These are phyloP conservation scores for Rhyacichthys aspro DNA, from an alignment of 2,797 vertebrate genomes.

Conservation along the genomic window DNA sequence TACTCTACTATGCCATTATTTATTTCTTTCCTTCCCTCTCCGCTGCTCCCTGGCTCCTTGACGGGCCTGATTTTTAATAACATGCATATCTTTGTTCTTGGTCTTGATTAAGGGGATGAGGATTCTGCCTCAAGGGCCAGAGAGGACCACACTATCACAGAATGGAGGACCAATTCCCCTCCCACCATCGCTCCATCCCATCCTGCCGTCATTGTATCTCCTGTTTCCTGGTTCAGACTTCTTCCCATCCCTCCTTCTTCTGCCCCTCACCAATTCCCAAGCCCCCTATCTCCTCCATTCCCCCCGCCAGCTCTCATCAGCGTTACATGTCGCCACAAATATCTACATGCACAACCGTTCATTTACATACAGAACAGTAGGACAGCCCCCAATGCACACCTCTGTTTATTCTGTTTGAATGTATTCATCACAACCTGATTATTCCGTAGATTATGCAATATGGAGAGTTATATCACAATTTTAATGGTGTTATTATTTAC, in stretches of 20 bases:
- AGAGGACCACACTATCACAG: slow-evolving; percentile 41
- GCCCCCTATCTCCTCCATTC: slow-evolving; percentile 10
- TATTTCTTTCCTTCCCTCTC: slow-evolving; percentile 57
- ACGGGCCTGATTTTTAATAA: slow-evolving; percentile 67
- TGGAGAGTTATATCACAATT: slow-evolving; percentile 3
- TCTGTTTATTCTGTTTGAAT: slow-evolving; percentile 28
- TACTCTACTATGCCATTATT: slow-evolving; percentile 66
- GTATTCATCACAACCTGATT: slow-evolving; percentile 10
- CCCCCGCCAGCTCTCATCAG: slow-evolving; percentile 18
- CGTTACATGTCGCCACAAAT: slow-evolving; percentile 36
- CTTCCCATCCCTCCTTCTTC: slow-evolving; percentile 23
- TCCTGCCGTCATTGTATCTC: slow-evolving; percentile 35
- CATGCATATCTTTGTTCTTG: slow-evolving; percentile 66
- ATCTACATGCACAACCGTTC: slow-evolving; percentile 6
- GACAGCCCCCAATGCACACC: not conserved
- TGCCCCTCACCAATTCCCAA: slow-evolving; percentile 11
- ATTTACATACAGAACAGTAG: slow-evolving; percentile 17
- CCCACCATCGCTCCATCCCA: slow-evolving; percentile 21
- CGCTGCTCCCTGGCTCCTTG: slow-evolving; percentile 40
- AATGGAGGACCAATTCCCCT: slow-evolving; percentile 33
- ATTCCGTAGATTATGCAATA: slow-evolving; percentile 10
- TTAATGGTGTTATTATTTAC: slow-evolving; percentile 1
- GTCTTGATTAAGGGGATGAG: slow-evolving; percentile 65
- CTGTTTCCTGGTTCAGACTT: slow-evolving; percentile 17
- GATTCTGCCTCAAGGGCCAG: slow-evolving; percentile 50